These are phyloP conservation scores for Oryzias curvinotus DNA, from an alignment of 2,113 vertebrate genomes.

Conservation along the genomic window DNA sequence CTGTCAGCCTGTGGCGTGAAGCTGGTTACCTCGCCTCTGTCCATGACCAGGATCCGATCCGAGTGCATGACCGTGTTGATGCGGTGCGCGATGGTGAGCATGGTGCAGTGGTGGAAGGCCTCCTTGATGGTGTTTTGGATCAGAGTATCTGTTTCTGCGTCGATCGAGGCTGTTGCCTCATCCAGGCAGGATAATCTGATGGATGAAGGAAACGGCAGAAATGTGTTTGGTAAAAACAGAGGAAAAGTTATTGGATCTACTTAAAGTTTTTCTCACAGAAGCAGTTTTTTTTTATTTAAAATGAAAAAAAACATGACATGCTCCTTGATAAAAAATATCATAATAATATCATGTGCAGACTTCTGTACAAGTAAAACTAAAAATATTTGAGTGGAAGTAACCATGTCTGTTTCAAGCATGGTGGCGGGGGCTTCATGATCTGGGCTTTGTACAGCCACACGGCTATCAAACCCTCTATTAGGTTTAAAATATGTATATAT, in stretches of 20 bases:
- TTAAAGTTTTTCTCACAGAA: too few relatives aligned
- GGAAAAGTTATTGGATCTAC: not conserved
- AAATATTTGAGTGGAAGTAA: too few relatives aligned
- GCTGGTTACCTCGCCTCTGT: slow-evolving; percentile 77
- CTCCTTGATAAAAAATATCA: too few relatives aligned
- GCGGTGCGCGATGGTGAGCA: slow-evolving; percentile 85
- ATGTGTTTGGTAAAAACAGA: not conserved
- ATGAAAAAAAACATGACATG: too few relatives aligned
- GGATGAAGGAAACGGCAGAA: not conserved
- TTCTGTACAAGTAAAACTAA: too few relatives aligned
- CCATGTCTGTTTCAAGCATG: too few relatives aligned
- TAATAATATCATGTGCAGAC: too few relatives aligned
- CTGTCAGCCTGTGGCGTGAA: not conserved
- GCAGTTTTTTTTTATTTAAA: too few relatives aligned
- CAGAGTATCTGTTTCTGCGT: slow-evolving; percentile 81
- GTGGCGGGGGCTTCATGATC: too few relatives aligned
- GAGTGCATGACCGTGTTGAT: slow-evolving; percentile 81
- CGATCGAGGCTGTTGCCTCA: slow-evolving; percentile 87
- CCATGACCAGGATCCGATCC: slow-evolving; percentile 83
- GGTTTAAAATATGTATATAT: too few relatives aligned
- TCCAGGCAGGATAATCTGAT: slow-evolving; percentile 84
- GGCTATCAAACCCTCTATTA: too few relatives aligned
- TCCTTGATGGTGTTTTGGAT: slow-evolving; percentile 83
- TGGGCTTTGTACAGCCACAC: too few relatives aligned
- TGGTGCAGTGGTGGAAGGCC: slow-evolving; percentile 78